Conservation (phyloP, 1,140 invertebrate species). For the Thereuonema tuberculata region DNA sequence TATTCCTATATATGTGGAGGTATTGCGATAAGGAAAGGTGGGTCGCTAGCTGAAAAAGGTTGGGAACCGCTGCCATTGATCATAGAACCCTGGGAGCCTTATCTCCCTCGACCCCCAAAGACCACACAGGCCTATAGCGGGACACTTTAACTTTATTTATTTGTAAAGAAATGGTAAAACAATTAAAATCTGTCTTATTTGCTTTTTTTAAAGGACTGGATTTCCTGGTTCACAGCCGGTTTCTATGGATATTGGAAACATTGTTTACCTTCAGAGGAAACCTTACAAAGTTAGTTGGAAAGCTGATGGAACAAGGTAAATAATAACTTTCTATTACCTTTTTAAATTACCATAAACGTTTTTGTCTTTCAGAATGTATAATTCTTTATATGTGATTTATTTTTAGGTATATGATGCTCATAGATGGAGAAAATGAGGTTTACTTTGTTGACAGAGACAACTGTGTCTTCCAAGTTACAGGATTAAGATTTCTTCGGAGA, state of each 20-base stretch:
- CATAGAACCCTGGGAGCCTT: too few species aligned
- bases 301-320: conserved; percentile 84
- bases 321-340: neutral
- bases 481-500: conserved; percentile 59
- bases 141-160: too few species aligned
- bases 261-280: conserved; percentile 56
- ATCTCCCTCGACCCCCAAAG: too few species aligned
- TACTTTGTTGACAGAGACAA: conserved; percentile 95
- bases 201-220: conserved; percentile 52
- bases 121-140: too few species aligned
- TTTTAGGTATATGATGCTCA: conserved; percentile 88
- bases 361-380: too few species aligned
- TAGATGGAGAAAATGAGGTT: conserved; percentile 65
- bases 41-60: too few species aligned
- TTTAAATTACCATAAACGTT: neutral
- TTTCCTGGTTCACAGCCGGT: conserved; percentile 96
- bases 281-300: conserved; percentile 97
- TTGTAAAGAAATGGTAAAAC: too few species aligned
- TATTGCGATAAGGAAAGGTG: too few species aligned
- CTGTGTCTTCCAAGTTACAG: conserved; percentile 73
- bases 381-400: too few species aligned
- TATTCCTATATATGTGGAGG: too few species aligned
- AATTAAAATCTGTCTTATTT: too few species aligned
- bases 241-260: conserved; percentile 79
- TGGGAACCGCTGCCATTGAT: too few species aligned